Evolutionary conservation across 2,113 vertebrate genomes (phyloP), one percentile per base, ranked within the genome.

Genomic region (Syngnathus scovelli): DNA sequence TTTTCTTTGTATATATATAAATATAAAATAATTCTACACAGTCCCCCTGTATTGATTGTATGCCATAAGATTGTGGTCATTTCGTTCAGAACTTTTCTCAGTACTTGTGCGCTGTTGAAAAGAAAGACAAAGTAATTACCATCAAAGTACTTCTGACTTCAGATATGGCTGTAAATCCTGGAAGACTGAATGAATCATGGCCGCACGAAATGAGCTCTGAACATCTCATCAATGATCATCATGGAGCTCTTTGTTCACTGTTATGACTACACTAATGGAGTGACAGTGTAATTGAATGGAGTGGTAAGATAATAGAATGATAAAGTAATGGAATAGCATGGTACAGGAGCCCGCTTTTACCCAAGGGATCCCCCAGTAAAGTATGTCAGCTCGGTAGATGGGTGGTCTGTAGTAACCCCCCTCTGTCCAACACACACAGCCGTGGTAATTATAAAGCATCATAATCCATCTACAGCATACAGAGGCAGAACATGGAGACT

Each of bases 341-440:
- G 79, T 70, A 39, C 27, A 75, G 78, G 62, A 71, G 72, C 52
- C 66, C 74, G 68, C 58, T 58, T 64, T 79, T 79, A 33, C 88
- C 88, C 84, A 71, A 64, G 85, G 85, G 86, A 84, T 70, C 67
- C 83, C 80, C 80, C 77, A 64, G 46, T 80, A 82, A 90, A 90
- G 89, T 90, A 83, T 91, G 90, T 91, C 89, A 89, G 75, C 64
- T 68, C 80, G 85, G 87, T 88, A 90, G 89, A 91, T 88, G 87
- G 87, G 86, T 75, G 79, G 80, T 78, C 83, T 72, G 76, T 68
- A 73, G 76, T 81, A 60, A 52, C 67, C 71, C 74, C 69, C 79
- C 55, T 62, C 63, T 77, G 18, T 37, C 19, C 4, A 44, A 62
- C 61, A 44, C 41, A 44, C 48, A 38, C n/a, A 76, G 77, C 72